Evolutionary conservation across 37 sponge, comb jelly and placozoan genomes (phyloP).

Genomic region (Haliclona indistincta): DNA sequence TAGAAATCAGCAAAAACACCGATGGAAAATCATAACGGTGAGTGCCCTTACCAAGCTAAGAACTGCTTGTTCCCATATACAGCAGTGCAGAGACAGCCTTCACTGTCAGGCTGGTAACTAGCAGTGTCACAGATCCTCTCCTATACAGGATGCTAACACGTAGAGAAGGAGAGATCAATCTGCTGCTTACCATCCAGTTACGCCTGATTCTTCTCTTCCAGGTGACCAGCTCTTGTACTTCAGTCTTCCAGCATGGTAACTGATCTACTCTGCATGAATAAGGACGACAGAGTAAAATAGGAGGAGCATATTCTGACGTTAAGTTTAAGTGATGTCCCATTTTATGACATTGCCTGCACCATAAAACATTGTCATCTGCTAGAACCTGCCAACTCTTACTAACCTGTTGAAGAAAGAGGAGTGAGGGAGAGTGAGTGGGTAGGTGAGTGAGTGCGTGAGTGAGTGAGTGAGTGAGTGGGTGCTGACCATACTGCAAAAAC

Average conservation of each 20-base stretch:
- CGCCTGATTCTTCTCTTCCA: slow-evolving; percentile 30
- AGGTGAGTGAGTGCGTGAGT: no score
- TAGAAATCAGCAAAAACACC: slow-evolving; percentile 2
- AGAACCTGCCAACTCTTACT: slow-evolving; percentile 70
- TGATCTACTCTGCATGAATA: slow-evolving; percentile 9
- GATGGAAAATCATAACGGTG: not conserved
- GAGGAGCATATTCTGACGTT: slow-evolving; percentile 18
- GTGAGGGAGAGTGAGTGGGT: not conserved
- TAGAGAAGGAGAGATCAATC: not conserved
- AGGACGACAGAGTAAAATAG: not conserved
- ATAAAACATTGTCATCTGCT: slow-evolving; percentile 76
- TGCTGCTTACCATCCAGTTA: slow-evolving; percentile 77
- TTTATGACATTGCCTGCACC: slow-evolving; percentile 42
- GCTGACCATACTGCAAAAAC: slow-evolving; percentile 65
- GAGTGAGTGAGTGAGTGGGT: not conserved
- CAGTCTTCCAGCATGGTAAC: slow-evolving; percentile 43
- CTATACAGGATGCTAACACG: slow-evolving; percentile 1
- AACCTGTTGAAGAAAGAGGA: no score
- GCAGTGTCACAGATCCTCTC: slow-evolving; percentile 56
- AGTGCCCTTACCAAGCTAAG: slow-evolving; percentile 36
- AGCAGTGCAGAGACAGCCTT: slow-evolving; percentile 38
- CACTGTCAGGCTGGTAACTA: slow-evolving; percentile 43
- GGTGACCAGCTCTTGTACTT: slow-evolving; percentile 28
- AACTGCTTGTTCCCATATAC: slow-evolving; percentile 5
- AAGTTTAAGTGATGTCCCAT: slow-evolving; percentile 10